These are phyloP conservation scores for Azemiops feae DNA, from an alignment of 2,113 vertebrate genomes.

Conservation along the genomic window DNA sequence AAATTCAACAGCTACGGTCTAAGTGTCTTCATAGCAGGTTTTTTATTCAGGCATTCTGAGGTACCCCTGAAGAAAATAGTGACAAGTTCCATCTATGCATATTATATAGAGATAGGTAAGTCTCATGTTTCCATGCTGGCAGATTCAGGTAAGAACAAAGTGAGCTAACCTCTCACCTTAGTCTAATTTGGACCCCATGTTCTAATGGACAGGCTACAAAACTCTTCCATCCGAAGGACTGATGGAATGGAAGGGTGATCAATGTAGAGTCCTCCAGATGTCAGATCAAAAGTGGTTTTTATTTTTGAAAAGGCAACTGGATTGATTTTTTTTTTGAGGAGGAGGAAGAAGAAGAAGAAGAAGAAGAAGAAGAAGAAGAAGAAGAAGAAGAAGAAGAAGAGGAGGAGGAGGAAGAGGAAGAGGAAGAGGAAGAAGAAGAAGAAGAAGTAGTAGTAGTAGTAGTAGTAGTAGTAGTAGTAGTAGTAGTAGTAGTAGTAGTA, in stretches of 20 bases:
- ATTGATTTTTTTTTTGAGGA: no score
- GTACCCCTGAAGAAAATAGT: background rate
- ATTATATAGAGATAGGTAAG: background rate
- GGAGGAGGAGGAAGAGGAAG: no score
- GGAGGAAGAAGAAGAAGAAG: no score
- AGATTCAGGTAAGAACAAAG: background rate
- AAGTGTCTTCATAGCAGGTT: background rate
- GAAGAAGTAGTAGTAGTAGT: no score
- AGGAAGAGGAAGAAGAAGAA: no score
- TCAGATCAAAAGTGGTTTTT: background rate
- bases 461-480: no score
- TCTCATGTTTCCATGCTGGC: background rate
- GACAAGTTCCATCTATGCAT: background rate
- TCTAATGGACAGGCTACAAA: background rate
- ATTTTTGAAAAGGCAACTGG: no score
- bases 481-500: no score
- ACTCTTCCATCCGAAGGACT: background rate
- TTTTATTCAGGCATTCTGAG: background rate
- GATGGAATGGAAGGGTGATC: background rate
- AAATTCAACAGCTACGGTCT: background rate
- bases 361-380: no score
- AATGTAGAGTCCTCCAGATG: background rate
- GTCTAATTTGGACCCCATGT: background rate
- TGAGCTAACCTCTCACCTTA: background rate
- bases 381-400: no score